Conservation (phyloP, 37 sponge, comb jelly and placozoan species). For the Oscarella lobularis region DNA sequence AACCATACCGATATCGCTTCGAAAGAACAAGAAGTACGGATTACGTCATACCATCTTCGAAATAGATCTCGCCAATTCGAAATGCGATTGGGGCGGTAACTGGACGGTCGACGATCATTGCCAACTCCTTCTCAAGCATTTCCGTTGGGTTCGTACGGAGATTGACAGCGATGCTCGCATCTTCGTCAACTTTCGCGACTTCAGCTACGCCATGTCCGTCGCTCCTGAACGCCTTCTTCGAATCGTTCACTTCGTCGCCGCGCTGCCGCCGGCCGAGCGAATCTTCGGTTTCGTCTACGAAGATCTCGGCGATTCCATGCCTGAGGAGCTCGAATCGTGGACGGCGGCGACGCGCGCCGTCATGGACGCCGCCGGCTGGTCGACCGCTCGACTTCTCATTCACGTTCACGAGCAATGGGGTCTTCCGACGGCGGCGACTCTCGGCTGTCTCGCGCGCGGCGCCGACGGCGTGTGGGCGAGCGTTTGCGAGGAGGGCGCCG, state of each 20-base stretch:
- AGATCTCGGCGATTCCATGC: conserved; percentile 65
- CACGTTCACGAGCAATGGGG: conserved; percentile 83
- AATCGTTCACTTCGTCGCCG: conserved; percentile 37
- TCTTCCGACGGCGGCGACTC: conserved; percentile 37
- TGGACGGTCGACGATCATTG: conserved; percentile 44
- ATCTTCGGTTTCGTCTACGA: conserved; percentile 48
- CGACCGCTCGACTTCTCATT: conserved; percentile 34
- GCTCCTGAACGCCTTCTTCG: conserved; percentile 39
- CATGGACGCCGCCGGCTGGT: conserved; percentile 64
- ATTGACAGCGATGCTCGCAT: conserved; percentile 24
- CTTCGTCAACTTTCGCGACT: conserved; percentile 65
- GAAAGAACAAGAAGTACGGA: conserved; percentile 51
- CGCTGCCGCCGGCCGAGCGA: conserved; percentile 26
- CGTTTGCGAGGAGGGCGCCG: conserved; percentile 78
- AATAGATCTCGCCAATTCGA: conserved; percentile 25
- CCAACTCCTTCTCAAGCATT: conserved; percentile 32
- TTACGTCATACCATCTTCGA: conserved; percentile 57
- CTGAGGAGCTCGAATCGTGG: conserved; percentile 67
- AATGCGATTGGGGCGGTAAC: conserved; percentile 30
- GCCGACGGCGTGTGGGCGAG: conserved; percentile 81
- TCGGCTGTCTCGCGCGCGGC: conserved; percentile 58
- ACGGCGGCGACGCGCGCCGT: conserved; percentile 34
- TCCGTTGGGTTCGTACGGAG: conserved; percentile 31
- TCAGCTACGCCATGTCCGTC: conserved; percentile 40
- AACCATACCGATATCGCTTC: conserved; percentile 29